Base-by-base conservation (phyloP, 2,888 invertebrate genomes). In the Coelinius sp. region DNA sequence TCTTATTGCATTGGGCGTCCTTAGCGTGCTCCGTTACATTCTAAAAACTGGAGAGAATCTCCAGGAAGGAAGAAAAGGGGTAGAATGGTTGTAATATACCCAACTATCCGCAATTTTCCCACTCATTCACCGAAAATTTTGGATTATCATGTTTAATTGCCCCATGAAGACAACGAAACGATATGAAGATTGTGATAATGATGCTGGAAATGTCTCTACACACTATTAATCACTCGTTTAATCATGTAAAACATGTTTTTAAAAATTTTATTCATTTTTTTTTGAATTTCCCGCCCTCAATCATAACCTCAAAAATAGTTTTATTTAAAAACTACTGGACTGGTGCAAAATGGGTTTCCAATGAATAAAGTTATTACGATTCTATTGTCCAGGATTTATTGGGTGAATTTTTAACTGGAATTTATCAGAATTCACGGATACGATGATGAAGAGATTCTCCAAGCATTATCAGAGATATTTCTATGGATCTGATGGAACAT, bases 1-100 rank as follows among this genome's bases (percentile, higher is more conserved):
- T 64, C 17, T 64, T 25, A 64, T 25, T 64, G 64, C 44, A 41
- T 41, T n/a, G 44, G 41, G 25, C 46, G 44, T 64, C 64, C 64
- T 64, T 64, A n/a, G 46, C 64, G 41, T 25, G 44, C 64, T 44
- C 14, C 14, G 38, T 38, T 41, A 22, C 41, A 63, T 63, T 63
- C 41, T 63, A 5, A 63, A 22, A 41, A 22, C 41, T 22, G 7
- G 20, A 63, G 44, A 46, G 44, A 46, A 24, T 38, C 3, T 24
- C n/a, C 62, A 35, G 31, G 35, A 25, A 62, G 8, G n/a, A 62
- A 62, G 62, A 35, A 62, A 31, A 17, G 20, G 20, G 46, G 46
- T 3, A 14, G 17, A 2, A 8, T 1, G 0, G 8, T 49, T 49
- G 2, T 14, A 8, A 20, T 17, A 17, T 4, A 17, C 20, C 5